phyloP scores from a whole-genome alignment of 2,113 vertebrate species.

The Cebus imitator region DNA sequence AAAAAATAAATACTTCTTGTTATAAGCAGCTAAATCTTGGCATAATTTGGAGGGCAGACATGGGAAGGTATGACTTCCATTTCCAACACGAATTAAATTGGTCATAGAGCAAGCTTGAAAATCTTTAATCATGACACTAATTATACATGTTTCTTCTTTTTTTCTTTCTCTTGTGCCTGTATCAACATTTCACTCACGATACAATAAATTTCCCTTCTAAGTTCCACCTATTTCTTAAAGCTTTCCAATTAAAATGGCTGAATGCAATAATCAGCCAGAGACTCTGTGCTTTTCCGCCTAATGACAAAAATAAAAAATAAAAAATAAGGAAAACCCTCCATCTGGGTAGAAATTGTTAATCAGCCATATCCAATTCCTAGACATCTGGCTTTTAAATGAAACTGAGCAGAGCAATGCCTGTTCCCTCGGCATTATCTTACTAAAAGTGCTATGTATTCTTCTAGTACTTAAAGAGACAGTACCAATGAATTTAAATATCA shows the following conservation, averaged over 20 bases:
- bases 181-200: conserved; percentile 14
- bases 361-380: conserved; percentile 58
- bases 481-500: conserved; percentile 26
- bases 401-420: conserved; percentile 41
- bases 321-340: conserved; percentile 50
- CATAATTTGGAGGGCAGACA: not conserved
- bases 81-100: not conserved
- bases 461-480: conserved; percentile 19
- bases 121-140: not conserved
- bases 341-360: conserved; percentile 68
- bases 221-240: conserved; percentile 5
- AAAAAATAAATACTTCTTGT: conserved; percentile 31
- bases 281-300: conserved; percentile 46
- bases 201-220: not conserved
- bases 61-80: not conserved
- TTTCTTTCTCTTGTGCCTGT: not conserved
- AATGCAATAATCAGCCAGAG: conserved; percentile 21
- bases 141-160: not conserved
- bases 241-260: conserved; percentile 34
- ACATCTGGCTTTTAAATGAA: conserved; percentile 72
- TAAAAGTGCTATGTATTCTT: conserved; percentile 45
- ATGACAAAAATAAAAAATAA: conserved; percentile 45
- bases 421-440: conserved; percentile 43
- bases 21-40: conserved; percentile 17
- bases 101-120: not conserved